These are phyloP conservation scores for Myzus persicae DNA, from an alignment of 1,140 invertebrate genomes.

Conservation along the genomic window DNA sequence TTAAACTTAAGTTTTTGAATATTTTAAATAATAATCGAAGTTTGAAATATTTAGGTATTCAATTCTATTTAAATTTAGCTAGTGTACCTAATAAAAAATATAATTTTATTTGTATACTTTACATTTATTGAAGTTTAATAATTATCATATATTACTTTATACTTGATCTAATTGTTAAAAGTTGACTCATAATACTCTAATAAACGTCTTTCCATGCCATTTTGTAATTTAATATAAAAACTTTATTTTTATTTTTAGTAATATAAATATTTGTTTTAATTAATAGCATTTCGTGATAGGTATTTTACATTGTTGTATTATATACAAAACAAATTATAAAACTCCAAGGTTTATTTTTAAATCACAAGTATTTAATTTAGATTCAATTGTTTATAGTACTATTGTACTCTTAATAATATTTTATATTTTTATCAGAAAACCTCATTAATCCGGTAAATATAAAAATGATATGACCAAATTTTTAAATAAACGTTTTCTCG, in stretches of 20 bases:
- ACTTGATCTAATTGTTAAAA: background rate
- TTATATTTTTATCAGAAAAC: background rate
- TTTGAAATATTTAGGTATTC: no score
- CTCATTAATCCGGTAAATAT: background rate
- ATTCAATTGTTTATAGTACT: no score
- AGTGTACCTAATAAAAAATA: background rate
- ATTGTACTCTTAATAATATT: no score
- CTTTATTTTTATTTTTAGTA: background rate
- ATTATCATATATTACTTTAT: background rate
- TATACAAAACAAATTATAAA: background rate
- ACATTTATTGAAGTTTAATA: background rate
- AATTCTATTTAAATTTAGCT: background rate
- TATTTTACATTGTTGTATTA: background rate
- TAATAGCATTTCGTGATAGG: background rate
- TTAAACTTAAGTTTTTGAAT: background rate
- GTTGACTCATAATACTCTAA: background rate
- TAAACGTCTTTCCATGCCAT: background rate
- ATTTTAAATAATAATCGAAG: no score
- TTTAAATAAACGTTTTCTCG: background rate
- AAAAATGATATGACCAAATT: background rate
- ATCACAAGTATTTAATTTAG: background rate
- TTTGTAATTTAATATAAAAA: background rate
- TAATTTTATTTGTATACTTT: background rate
- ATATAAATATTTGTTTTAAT: conserved; percentile 11
- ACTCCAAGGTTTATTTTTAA: background rate